Percentiles rank a stretch among this genome's conserved stretches.
These are phyloP conservation scores for Terebella lapidaria DNA, from an alignment of 2,888 invertebrate species.

Conservation along the genomic window DNA sequence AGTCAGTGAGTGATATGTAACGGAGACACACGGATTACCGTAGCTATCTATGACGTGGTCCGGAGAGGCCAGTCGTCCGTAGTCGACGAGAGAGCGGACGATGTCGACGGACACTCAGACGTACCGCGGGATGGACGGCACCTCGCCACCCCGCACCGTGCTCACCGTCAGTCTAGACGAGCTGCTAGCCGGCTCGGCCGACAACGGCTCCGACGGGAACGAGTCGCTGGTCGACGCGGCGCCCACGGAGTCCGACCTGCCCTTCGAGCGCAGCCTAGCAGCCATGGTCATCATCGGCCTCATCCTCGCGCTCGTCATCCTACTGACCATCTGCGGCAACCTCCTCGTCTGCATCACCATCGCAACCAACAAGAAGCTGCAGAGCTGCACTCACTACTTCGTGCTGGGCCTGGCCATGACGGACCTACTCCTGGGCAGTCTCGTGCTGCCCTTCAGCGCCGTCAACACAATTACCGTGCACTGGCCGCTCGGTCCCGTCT, in stretches of 20 bases:
- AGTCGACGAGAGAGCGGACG: too few relatives aligned
- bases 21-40: too few relatives aligned
- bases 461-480: conserved; percentile 17
- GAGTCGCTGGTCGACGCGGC: not conserved
- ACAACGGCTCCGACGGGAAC: not conserved
- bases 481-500: conserved; percentile 25
- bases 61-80: too few relatives aligned
- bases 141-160: too few relatives aligned
- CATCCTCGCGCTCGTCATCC: conserved; percentile 15
- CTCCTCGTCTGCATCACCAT: conserved; percentile 26
- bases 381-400: conserved; percentile 23
- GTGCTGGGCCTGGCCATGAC: conserved; percentile 22
- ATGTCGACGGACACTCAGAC: too few relatives aligned
- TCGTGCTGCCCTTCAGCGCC: conserved; percentile 26
- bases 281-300: conserved; percentile 18
- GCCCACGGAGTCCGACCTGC: not conserved
- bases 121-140: too few relatives aligned
- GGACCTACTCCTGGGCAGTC: conserved; percentile 22
- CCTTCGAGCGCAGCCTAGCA: not conserved
- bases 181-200: too few relatives aligned
- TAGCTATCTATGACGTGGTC: too few relatives aligned
- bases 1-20: too few relatives aligned
- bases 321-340: conserved; percentile 24
- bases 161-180: too few relatives aligned
- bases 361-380: conserved; percentile 17